Conservation (phyloP, 2,797 vertebrate genomes). For the Denticeps clupeoides region DNA sequence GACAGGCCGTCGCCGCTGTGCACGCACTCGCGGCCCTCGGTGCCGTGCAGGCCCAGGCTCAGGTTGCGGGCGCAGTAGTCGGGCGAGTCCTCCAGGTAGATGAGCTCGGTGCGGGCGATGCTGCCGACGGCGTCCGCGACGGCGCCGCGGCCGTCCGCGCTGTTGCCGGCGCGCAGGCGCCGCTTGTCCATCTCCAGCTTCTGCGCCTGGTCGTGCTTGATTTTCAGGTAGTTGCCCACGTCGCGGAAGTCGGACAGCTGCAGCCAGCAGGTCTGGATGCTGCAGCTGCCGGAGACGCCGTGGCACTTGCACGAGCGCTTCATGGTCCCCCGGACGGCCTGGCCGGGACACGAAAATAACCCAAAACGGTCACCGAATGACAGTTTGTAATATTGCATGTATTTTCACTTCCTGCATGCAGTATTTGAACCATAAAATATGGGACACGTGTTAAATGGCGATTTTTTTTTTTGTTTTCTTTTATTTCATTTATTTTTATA, state of each 20-base stretch:
- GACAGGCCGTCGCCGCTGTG: slow-evolving; percentile 63
- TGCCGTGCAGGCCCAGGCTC: slow-evolving; percentile 77
- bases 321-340: slow-evolving; percentile 87
- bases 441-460: no score
- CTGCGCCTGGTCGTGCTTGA: slow-evolving; percentile 74
- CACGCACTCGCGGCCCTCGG: slow-evolving; percentile 84
- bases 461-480: no score
- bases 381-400: background rate
- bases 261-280: slow-evolving; percentile 92
- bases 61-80: slow-evolving; percentile 82
- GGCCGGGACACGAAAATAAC: no score
- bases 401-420: no score
- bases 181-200: slow-evolving; percentile 88
- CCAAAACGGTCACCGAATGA: background rate
- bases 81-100: slow-evolving; percentile 87
- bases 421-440: no score
- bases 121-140: slow-evolving; percentile 63
- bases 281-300: slow-evolving; percentile 93
- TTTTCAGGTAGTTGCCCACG: slow-evolving; percentile 80
- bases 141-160: slow-evolving; percentile 70
- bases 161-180: slow-evolving; percentile 72
- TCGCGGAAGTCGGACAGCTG: slow-evolving; percentile 86
- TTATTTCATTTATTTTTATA: no score
- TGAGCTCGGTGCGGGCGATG: slow-evolving; percentile 66
- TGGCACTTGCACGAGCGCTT: slow-evolving; percentile 89